Base-by-base conservation (phyloP, 2,888 invertebrate genomes). In the Cerastis leucographa region DNA sequence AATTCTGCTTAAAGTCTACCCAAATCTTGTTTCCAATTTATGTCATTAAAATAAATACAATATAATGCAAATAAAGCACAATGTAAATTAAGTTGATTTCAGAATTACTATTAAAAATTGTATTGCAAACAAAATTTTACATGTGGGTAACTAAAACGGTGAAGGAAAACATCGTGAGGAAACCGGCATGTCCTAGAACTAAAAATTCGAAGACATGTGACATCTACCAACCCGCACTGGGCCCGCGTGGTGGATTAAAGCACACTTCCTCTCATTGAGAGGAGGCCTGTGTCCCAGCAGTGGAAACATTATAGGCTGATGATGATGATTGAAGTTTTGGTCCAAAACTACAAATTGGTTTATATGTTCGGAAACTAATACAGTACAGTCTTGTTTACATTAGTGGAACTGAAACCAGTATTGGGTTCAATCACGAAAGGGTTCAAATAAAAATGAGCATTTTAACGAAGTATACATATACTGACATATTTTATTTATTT, bases 381-480 rank as follows among this genome's bases (percentile, higher is more conserved):
- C 17, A 59, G 25, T 56, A 25, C 25, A 29, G 42, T 29, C 51
- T 42, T 40, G 71, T 71, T 71, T 72, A 19, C 40, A 51, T 29
- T 0, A 1, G n/a, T 14, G 14, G n/a, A 14, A 25, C 14, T 73
- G 3, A 35, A 71, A 54, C n/a, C 14, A 29, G 14, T 54, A 17
- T 29, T n/a, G 14, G 6, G 1, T 29, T 6, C 35, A 46, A 19
- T 42, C 14, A 19, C 25, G 14, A 56, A 14, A 56, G 6, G 7
- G 7, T 7, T 0, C 19, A 35, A 71, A 42, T n/a, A 46, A 46
- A 42, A 42, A 40, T 17, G 9, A 56, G 25, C 22, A 61, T 66
- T 66, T 19, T 59, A 19, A 49, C n/a, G 1, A 74, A 42, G 9
- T 59, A 42, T 49, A 40, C 22, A 35, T 3, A 35, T 35, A 35